phyloP scores from a whole-genome alignment of 2,113 vertebrate species.

The Corythaeola cristata region DNA sequence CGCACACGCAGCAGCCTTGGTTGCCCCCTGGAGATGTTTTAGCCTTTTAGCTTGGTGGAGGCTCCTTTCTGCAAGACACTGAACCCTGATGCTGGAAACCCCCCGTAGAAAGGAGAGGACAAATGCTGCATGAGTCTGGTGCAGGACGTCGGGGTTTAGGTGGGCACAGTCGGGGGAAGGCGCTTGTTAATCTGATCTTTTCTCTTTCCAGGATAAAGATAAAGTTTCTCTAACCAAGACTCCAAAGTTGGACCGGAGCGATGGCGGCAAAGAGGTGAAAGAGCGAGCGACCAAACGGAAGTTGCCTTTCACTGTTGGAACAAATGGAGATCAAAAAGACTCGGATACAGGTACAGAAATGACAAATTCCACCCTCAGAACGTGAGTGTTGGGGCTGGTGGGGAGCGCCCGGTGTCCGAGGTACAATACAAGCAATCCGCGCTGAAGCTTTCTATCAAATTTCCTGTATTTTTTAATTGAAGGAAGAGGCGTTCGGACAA shows the following conservation, averaged over 20 bases:
- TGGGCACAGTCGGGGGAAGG: neutral
- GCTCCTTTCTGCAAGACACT: neutral
- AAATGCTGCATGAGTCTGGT: fast-evolving
- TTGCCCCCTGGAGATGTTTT: neutral
- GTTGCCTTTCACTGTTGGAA: conserved; percentile 95
- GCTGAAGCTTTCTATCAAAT: fast-evolving
- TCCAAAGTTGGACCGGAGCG: conserved; percentile 95
- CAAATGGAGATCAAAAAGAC: conserved; percentile 99
- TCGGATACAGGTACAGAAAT: conserved; percentile 89
- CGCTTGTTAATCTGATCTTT: neutral
- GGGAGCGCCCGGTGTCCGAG: neutral
- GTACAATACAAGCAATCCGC: fast-evolving
- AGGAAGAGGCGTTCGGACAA: neutral
- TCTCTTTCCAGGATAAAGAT: conserved; percentile 90
- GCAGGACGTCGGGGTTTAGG: too few relatives aligned
- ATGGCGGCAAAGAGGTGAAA: conserved; percentile 99
- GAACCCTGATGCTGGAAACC: neutral
- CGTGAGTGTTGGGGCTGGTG: fast-evolving
- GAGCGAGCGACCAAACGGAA: conserved; percentile 96
- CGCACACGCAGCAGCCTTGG: neutral
- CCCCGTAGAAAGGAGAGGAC: neutral
- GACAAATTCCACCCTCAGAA: fast-evolving
- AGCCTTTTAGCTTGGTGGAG: neutral
- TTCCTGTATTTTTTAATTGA: neutral
- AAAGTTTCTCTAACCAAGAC: conserved; percentile 99